Evolutionary conservation across 1,140 invertebrate species (phyloP).

Genomic region (Parapsyche elsis): DNA sequence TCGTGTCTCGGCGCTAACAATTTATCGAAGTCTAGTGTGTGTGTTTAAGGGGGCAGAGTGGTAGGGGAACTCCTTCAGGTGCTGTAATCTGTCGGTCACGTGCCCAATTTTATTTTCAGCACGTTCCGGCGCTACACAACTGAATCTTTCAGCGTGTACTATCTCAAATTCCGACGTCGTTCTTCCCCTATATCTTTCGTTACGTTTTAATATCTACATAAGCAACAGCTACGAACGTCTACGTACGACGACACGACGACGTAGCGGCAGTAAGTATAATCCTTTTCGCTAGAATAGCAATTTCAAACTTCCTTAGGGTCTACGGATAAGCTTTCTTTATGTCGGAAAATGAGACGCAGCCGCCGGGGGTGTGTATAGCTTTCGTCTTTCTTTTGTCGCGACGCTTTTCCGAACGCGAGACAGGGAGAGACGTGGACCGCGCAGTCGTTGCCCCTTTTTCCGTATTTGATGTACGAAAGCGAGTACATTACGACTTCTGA

Average conservation of each 20-base stretch:
- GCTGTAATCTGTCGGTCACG: slow-evolving; percentile 51
- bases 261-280: slow-evolving; percentile 69
- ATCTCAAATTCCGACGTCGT: slow-evolving; percentile 55
- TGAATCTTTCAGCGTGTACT: slow-evolving; percentile 56
- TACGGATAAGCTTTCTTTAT: slow-evolving; percentile 71
- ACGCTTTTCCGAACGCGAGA: background rate
- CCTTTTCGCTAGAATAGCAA: slow-evolving; percentile 71
- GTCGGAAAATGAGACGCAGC: slow-evolving; percentile 57
- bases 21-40: background rate
- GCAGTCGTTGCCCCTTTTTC: slow-evolving; percentile 32
- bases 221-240: slow-evolving; percentile 57
- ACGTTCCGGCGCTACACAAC: slow-evolving; percentile 46
- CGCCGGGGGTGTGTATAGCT: slow-evolving; percentile 14
- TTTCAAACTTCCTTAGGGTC: slow-evolving; percentile 71
- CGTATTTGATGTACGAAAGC: slow-evolving; percentile 44
- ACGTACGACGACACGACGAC: slow-evolving; percentile 57
- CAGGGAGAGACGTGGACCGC: background rate
- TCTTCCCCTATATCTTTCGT: slow-evolving; percentile 51
- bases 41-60: background rate
- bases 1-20: background rate
- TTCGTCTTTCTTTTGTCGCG: slow-evolving; percentile 42
- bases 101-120: slow-evolving; percentile 49
- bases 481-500: slow-evolving; percentile 63
- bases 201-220: slow-evolving; percentile 57
- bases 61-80: slow-evolving; percentile 1